Evolutionary conservation across 2,888 invertebrate species (phyloP).

Genomic region (Corbicula japonica): DNA sequence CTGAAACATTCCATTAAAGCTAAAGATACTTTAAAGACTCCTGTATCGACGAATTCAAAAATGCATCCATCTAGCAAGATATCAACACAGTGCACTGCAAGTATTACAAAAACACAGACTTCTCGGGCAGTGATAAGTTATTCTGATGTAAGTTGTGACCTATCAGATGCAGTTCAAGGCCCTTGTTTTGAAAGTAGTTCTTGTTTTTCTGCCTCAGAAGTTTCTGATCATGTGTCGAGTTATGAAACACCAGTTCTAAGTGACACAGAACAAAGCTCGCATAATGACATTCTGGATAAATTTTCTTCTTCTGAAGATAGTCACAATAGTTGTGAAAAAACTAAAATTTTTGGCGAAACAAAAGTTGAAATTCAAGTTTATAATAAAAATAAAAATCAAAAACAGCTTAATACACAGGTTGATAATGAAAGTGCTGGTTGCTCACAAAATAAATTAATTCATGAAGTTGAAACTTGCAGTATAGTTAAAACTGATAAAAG

Average conservation of each 20-base stretch:
- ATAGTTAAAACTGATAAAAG: too few relatives aligned
- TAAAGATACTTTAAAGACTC: too few relatives aligned
- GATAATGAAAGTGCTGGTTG: too few relatives aligned
- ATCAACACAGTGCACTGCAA: too few relatives aligned
- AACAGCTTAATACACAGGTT: too few relatives aligned
- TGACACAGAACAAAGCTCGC: not conserved
- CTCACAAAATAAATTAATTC: too few relatives aligned
- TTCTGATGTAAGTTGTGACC: constrained; percentile 6
- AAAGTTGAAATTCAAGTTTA: not conserved
- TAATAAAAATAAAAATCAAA: too few relatives aligned
- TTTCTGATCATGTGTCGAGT: not conserved
- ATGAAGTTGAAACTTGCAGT: too few relatives aligned
- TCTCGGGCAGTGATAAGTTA: not conserved
- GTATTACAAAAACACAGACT: too few relatives aligned
- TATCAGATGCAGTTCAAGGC: not conserved
- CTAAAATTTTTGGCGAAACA: not conserved
- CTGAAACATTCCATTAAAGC: too few relatives aligned
- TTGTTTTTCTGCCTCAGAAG: constrained; percentile 9
- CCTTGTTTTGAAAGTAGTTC: not conserved
- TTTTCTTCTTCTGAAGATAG: not conserved
- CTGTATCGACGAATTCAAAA: too few relatives aligned
- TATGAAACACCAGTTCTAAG: not conserved
- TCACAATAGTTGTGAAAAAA: not conserved
- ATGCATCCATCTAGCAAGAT: too few relatives aligned
- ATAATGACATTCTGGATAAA: not conserved